Evolutionary conservation across 1,140 invertebrate genomes (phyloP), one percentile per base, ranked within the genome.

Genomic region (Teleopsis dalmanni): DNA sequence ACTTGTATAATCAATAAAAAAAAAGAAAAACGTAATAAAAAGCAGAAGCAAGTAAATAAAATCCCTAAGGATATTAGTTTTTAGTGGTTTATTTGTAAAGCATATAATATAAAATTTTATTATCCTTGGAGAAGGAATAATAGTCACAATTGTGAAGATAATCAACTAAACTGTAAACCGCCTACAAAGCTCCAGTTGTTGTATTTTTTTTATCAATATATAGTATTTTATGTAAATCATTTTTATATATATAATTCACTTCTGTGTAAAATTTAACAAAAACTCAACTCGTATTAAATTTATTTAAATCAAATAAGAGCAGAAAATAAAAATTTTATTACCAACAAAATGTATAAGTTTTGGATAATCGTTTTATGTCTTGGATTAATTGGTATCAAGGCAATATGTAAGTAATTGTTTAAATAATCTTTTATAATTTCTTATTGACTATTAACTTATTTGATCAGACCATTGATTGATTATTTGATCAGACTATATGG

Each of bases 301-400:
- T 23, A 1, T 38, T 40, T 21, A 23, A 13, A 40, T 23, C 22
- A 38, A 5, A 9, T 19, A 27, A 10, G 25, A 8, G 29, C 18
- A 23, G 21, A 18, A 41, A 19, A 47, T 36, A 10, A 21, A 37
- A 48, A n/a, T 16, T 16, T 18, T 13, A 14, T 40, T 18, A n/a
- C 10, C 29, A 11, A 21, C 18, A 66, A 60, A 55, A 67, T 67
- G 64, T 60, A 53, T 62, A 57, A 52, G 44, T 57, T 62, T 62
- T 67, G 64, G 64, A 67, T 67, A 67, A 66, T 62, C 61, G 59
- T 58, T 58, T 62, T 67, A 58, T 57, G 60, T 50, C 51, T 67
- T 56, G 64, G 58, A 67, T 64, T 67, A 62, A 55, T 60, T 57
- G 56, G 49, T 52, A 57, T 55, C 51, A 53, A 64, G 53, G 53